These are phyloP conservation scores for Elanus axillaris DNA, from an alignment of 2,113 vertebrate species.

Conservation along the genomic window DNA sequence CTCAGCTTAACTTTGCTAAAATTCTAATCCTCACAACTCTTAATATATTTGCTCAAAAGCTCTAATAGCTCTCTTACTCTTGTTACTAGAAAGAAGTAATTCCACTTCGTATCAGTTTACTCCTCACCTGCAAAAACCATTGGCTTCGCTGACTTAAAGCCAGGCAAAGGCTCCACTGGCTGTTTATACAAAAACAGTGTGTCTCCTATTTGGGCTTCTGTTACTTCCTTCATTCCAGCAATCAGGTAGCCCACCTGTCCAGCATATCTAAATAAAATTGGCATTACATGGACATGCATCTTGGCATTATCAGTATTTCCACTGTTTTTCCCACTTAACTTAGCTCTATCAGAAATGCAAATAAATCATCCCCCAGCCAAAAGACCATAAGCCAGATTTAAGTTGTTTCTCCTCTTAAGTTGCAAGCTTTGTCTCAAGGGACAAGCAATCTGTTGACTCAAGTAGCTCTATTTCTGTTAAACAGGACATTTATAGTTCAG, in stretches of 20 bases:
- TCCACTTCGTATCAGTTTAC: not conserved
- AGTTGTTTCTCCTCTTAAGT: not conserved
- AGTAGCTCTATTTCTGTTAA: not conserved
- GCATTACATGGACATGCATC: slow-evolving; percentile 53
- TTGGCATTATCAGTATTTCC: slow-evolving; percentile 8
- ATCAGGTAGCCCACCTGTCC: slow-evolving; percentile 95
- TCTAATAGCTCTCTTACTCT: not conserved
- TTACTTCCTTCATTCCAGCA: slow-evolving; percentile 95
- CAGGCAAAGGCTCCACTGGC: slow-evolving; percentile 88
- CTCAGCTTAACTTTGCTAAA: not conserved
- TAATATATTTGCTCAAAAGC: not conserved
- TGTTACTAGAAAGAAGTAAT: not conserved
- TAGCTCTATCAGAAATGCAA: not conserved
- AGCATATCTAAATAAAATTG: slow-evolving; percentile 83
- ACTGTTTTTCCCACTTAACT: not conserved
- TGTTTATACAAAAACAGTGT: slow-evolving; percentile 87
- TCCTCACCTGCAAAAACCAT: slow-evolving; percentile 98
- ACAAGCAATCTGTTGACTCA: not conserved
- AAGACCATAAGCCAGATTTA: not conserved
- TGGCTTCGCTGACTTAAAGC: slow-evolving; percentile 92
- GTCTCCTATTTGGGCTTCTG: slow-evolving; percentile 98
- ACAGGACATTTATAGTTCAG: not conserved
- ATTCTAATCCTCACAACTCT: not conserved
- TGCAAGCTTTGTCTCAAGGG: not conserved
- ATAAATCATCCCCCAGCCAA: not conserved